Evolutionary conservation across 2,797 vertebrate species (phyloP).

Genomic region (Anabas testudineus): DNA sequence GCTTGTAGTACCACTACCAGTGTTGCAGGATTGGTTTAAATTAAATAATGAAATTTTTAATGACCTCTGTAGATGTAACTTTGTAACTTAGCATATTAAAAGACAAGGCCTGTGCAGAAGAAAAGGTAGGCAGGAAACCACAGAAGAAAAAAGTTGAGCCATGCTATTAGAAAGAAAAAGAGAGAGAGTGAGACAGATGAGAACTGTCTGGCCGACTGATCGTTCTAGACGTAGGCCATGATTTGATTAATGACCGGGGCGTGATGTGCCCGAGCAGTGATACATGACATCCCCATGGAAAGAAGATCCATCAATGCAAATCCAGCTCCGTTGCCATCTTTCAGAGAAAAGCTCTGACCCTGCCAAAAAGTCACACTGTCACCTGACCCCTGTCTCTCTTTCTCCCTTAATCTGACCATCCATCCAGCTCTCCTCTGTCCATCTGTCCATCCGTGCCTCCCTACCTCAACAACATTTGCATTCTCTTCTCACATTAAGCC

Average conservation of each 20-base stretch:
- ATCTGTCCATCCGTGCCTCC: slow-evolving; percentile 23
- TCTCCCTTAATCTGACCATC: slow-evolving; percentile 70
- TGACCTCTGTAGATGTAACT: no score
- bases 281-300: slow-evolving; percentile 84
- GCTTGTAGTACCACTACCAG: no score
- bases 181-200: slow-evolving; percentile 45
- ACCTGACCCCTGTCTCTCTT: slow-evolving; percentile 77
- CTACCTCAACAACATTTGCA: slow-evolving; percentile 81
- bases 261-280: slow-evolving; percentile 80
- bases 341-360: slow-evolving; percentile 67
- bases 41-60: no score
- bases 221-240: slow-evolving; percentile 64
- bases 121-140: not conserved
- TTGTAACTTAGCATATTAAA: not conserved
- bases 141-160: slow-evolving; percentile 6
- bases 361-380: slow-evolving; percentile 77
- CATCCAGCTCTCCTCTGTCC: slow-evolving; percentile 38
- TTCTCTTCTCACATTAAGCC: slow-evolving; percentile 75
- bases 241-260: slow-evolving; percentile 86
- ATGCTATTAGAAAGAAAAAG: slow-evolving; percentile 5
- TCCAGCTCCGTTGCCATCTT: slow-evolving; percentile 69
- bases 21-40: no score
- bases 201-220: slow-evolving; percentile 65
- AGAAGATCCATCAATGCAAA: slow-evolving; percentile 88
- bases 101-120: not conserved